These are phyloP conservation scores for Pelecanoides urinatrix DNA, from an alignment of 2,113 vertebrate species.

Conservation along the genomic window DNA sequence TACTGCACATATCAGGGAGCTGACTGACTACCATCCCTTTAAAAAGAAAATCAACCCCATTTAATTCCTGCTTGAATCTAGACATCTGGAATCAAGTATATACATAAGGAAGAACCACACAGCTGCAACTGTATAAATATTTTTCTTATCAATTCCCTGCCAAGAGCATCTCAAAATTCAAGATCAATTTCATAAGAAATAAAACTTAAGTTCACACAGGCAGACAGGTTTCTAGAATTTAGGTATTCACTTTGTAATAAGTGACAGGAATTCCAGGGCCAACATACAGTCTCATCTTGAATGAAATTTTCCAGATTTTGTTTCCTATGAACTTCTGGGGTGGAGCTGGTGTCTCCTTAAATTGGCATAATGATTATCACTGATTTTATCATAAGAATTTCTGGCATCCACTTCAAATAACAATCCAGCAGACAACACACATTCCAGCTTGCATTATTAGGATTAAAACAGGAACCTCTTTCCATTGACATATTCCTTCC, in stretches of 20 bases:
- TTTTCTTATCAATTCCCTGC: slow-evolving; percentile 12
- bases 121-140: slow-evolving; percentile 34
- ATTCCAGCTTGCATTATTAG: slow-evolving; percentile 14
- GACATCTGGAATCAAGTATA: slow-evolving; percentile 34
- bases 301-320: background rate
- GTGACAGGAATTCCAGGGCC: background rate
- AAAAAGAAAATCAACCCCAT: background rate
- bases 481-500: slow-evolving; percentile 6
- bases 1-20: background rate
- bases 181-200: slow-evolving; percentile 8
- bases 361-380: background rate
- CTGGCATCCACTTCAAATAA: slow-evolving; percentile 47
- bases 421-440: background rate
- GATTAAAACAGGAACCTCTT: slow-evolving; percentile 20
- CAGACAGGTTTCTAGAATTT: background rate
- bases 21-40: background rate
- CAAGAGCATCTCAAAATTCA: slow-evolving; percentile 5
- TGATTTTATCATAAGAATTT: slow-evolving; percentile 42
- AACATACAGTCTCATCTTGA: background rate
- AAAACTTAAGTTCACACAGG: background rate
- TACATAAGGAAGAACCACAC: background rate
- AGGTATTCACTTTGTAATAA: background rate
- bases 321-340: background rate
- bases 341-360: background rate
- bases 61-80: background rate